These are phyloP conservation scores for Thecocarcelia acutangulata DNA, from an alignment of 2,888 invertebrate species.

Conservation along the genomic window DNA sequence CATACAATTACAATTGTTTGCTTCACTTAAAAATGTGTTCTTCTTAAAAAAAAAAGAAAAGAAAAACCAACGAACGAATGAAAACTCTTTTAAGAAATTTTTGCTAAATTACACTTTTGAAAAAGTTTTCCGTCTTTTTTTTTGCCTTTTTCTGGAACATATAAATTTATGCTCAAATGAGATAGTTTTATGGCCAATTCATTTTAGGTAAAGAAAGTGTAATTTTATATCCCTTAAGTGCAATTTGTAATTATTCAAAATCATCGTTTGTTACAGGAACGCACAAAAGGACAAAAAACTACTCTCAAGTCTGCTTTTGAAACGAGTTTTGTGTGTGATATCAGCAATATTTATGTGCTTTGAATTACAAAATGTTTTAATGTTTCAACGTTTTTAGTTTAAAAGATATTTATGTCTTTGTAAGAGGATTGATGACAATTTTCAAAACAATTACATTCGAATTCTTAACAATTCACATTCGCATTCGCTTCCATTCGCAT, in stretches of 20 bases:
- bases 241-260: constrained; percentile 78
- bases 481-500: background rate
- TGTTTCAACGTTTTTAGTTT: constrained; percentile 51
- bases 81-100: constrained; percentile 56
- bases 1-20: constrained; percentile 45
- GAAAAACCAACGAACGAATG: background rate
- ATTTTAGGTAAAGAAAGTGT: constrained; percentile 57
- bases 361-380: constrained; percentile 35
- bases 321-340: constrained; percentile 6
- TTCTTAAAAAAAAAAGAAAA: background rate
- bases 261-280: constrained; percentile 69
- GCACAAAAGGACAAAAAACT: background rate
- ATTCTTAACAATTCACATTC: constrained; percentile 33
- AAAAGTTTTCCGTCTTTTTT: constrained; percentile 51
- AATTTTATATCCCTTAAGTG: constrained; percentile 74
- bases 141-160: constrained; percentile 31
- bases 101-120: constrained; percentile 58
- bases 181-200: constrained; percentile 67
- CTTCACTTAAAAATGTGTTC: constrained; percentile 8
- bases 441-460: constrained; percentile 64
- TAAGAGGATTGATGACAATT: constrained; percentile 65
- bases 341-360: constrained; percentile 44
- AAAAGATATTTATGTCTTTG: constrained; percentile 62
- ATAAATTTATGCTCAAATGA: constrained; percentile 52
- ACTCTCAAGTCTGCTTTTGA: constrained; percentile 10